Evolutionary conservation across 1,140 invertebrate species (phyloP), one percentile per base, ranked within the genome.

Genomic region (Camponotus floridanus): DNA sequence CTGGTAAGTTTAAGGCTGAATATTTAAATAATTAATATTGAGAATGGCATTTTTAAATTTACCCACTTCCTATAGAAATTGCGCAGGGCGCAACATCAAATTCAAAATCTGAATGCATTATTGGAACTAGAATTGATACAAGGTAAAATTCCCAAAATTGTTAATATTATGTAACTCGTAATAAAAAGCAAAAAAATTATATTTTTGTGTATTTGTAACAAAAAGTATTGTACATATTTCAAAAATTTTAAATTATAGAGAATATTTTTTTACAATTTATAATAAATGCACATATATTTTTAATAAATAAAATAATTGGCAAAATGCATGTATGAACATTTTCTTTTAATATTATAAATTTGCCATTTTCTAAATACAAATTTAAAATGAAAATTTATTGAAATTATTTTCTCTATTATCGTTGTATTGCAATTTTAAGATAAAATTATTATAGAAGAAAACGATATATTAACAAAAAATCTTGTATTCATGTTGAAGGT

Each of bases 111-210:
- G 45, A 90, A 95, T 86, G 92, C 86, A n/a, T 84, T 94, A 0
- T 81, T 94, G 55, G 90, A 94, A 88, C 59, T 95, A n/a, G 90
- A 94, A 86, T 89, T 94, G 5, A 64, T 39, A 18, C 76, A 74
- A 21, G 70, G 84, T 59, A 78, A 91, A 62, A 93, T 92, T 55
- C 71, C 93, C 7, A 33, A 76, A 31, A 86, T 94, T 9, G 71
- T 92, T 15, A 91, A 90, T 83, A 93, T 92, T 1, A 76, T 26
- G 4, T 78, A 93, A 21, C 88, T 39, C 86, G 15, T 57, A 91
- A 73, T 78, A 93, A 64, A 94, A 91, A 26, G 26, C 26, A 26
- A 26, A 26, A 26, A 48, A 65, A 64, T n/a, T 45, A 0, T 80
- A 80, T 9, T 39, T 51, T 51, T 57, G 57, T 57, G 6, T 57